Conservation (phyloP, 2,797 vertebrate species). For the Peromyscus eremicus region DNA sequence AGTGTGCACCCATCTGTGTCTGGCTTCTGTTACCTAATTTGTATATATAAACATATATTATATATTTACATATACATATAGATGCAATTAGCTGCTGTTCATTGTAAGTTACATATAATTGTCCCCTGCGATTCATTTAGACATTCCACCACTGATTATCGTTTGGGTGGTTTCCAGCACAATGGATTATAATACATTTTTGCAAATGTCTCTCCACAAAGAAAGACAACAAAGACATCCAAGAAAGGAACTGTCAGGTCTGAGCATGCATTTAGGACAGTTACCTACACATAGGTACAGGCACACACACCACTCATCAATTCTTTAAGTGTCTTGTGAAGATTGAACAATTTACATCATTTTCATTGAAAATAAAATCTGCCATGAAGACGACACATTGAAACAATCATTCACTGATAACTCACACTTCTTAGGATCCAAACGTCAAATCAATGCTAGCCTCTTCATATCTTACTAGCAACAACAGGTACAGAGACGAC, state of each 20-base stretch:
- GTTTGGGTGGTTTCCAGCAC: constrained; percentile 17
- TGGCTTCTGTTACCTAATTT: not conserved
- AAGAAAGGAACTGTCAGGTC: not conserved
- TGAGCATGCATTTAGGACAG: not conserved
- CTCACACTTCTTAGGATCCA: constrained; percentile 52
- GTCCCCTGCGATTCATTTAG: constrained; percentile 15
- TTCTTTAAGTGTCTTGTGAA: constrained; percentile 18
- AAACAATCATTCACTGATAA: constrained; percentile 66
- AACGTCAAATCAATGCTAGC: constrained; percentile 19
- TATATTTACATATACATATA: too few species aligned
- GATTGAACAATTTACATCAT: constrained; percentile 50
- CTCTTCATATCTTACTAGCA: constrained; percentile 48
- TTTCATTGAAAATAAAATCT: constrained; percentile 63
- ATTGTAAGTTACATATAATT: constrained; percentile 18
- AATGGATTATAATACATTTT: not conserved
- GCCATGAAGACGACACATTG: constrained; percentile 4
- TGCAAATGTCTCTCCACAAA: not conserved
- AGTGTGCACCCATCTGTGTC: not conserved
- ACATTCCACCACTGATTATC: not conserved
- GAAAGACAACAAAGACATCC: not conserved
- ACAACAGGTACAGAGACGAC: not conserved
- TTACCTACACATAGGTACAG: not conserved
- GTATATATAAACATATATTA: too few species aligned
- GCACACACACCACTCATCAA: not conserved
- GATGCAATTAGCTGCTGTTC: not conserved